These are phyloP conservation scores for Steinernema feltiae DNA, from an alignment of 1,140 invertebrate species.

Conservation along the genomic window DNA sequence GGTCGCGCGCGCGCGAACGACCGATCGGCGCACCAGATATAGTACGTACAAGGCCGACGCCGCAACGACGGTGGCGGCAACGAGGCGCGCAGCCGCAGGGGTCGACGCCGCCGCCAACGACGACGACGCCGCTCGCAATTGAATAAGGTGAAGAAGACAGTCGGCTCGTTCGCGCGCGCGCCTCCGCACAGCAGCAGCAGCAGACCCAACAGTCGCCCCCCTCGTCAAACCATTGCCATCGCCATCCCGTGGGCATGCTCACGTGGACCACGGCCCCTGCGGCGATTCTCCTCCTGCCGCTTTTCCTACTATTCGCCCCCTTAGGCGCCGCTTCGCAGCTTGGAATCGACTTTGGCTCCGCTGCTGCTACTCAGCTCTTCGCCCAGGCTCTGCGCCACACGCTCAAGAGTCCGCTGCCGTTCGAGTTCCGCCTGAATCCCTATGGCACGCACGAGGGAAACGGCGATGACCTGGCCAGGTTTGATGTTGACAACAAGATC, in stretches of 20 bases:
- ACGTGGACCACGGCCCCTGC: not conserved
- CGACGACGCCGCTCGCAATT: not conserved
- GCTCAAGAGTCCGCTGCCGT: not conserved
- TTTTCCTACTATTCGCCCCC: not conserved
- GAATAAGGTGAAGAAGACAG: too few species aligned
- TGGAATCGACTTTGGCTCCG: not conserved
- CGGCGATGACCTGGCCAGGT: not conserved
- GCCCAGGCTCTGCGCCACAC: not conserved
- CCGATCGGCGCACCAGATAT: slow-evolving; percentile 6
- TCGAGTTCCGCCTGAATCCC: slow-evolving; percentile 5
- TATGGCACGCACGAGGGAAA: not conserved
- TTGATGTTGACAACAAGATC: not conserved
- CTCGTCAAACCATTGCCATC: too few species aligned
- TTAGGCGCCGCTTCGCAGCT: not conserved
- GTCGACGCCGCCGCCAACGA: not conserved
- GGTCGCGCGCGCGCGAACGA: not conserved
- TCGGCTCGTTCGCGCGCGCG: too few species aligned
- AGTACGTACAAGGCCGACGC: not conserved
- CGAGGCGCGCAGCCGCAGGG: too few species aligned
- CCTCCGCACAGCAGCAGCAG: too few species aligned
- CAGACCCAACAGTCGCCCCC: too few species aligned
- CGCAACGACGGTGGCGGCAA: too few species aligned
- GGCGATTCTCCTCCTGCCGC: not conserved
- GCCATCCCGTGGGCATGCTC: not conserved
- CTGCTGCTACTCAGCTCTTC: slow-evolving; percentile 1